Evolutionary conservation across 2,797 vertebrate genomes (phyloP).

Genomic region (Pristis pectinata): DNA sequence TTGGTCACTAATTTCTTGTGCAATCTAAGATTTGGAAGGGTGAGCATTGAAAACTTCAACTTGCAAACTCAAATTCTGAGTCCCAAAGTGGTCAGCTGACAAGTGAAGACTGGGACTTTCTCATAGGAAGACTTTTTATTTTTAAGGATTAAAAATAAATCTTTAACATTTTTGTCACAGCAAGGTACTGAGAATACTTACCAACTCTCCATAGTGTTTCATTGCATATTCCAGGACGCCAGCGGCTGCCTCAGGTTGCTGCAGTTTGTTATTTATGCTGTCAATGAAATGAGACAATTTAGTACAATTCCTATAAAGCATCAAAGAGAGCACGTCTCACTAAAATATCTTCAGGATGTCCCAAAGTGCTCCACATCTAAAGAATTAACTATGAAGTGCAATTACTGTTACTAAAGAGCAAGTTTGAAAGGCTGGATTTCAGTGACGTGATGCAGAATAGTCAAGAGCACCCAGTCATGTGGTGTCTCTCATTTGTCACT

Average conservation of each 20-base stretch:
- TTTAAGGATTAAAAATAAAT: not conserved
- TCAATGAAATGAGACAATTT: conserved; percentile 45
- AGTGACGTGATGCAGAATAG: not conserved
- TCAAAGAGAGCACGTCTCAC: not conserved
- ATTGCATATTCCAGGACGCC: conserved; percentile 96
- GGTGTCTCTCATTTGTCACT: not conserved
- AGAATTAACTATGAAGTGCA: not conserved
- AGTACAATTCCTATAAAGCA: not conserved
- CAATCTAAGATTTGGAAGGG: not conserved
- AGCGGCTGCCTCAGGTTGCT: conserved; percentile 94
- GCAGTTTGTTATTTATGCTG: conserved; percentile 98
- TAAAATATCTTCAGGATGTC: not conserved
- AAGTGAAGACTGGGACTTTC: not conserved
- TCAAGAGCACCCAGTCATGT: not conserved
- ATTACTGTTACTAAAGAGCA: not conserved
- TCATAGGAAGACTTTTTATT: not conserved
- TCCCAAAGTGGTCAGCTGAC: not conserved
- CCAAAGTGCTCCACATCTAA: not conserved
- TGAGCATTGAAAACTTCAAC: not conserved
- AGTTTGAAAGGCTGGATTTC: not conserved
- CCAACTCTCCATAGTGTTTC: conserved; percentile 97
- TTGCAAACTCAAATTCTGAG: no score
- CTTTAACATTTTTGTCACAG: not conserved
- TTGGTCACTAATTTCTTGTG: not conserved
- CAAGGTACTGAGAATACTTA: conserved; percentile 54